Evolutionary conservation across 2,888 invertebrate genomes (phyloP), one percentile per base, ranked within the genome.

Genomic region (Pheosia gnoma): DNA sequence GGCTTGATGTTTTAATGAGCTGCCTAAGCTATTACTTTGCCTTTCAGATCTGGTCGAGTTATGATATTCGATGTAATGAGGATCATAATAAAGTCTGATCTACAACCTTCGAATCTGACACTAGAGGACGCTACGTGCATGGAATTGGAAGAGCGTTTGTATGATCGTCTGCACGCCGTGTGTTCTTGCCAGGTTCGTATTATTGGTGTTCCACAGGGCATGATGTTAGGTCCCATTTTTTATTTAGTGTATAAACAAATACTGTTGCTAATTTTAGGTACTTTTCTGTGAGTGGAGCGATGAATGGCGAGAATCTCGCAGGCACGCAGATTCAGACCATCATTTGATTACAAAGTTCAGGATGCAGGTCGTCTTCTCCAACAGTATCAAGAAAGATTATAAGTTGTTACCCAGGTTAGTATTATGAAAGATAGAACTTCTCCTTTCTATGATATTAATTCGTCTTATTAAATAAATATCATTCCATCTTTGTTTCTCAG

Each of bases 61-160:
- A 88, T 97, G 79, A 94, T 97, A 11, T 61, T 97, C 25, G 97
- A 97, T 85, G 91, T 96, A 51, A 97, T 97, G 39, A 95, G 96
- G 57, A 89, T 96, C 65, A 91, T 94, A 47, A 88, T 97, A 7
- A 95, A 94, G 74, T 97, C 96, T 11, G 97, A 97, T 80, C 86
- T 97, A 59, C 97, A 97, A 80, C 95, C 96, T 0, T 88, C 94
- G 0, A 95, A 95, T 67, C 87, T 95, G 58, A 94, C 95, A 9
- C 86, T 96, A 1, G 97, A 97, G 83, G 96, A 96, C 77, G 96
- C 96, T 0, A 97, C 97, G 0, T 96, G 96, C 77, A 97, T 97
- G 95, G 97, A 97, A 88, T 85, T 97, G 60, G 97, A 97, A 78
- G 97, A 97, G 81, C 94, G 96, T 57, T 89, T 97, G 8, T 98